Conservation (phyloP, 1,140 invertebrate genomes). For the Drosophila suzukii region DNA sequence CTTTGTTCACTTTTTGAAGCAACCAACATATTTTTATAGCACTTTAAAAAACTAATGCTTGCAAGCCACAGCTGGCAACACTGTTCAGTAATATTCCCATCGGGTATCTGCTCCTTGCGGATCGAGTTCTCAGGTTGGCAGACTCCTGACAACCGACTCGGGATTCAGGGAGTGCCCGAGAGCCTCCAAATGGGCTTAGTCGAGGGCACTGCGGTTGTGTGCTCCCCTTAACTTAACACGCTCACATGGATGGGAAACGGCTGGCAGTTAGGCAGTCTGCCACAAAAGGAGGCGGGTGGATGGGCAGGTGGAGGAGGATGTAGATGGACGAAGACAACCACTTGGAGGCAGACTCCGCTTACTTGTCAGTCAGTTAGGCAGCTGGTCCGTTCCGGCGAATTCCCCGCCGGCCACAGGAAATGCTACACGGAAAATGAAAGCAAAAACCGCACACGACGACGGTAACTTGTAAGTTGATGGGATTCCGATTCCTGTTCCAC, state of each 20-base stretch:
- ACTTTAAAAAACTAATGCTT: background rate
- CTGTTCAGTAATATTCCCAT: constrained; percentile 23
- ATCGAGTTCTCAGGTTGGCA: constrained; percentile 29
- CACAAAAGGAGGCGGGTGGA: constrained; percentile 12
- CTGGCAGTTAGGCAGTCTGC: constrained; percentile 46
- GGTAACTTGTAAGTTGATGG: constrained; percentile 67
- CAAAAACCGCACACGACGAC: constrained; percentile 54
- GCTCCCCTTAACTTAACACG: constrained; percentile 30
- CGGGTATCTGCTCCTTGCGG: constrained; percentile 18
- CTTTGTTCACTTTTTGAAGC: too few species aligned
- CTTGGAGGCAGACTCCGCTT: constrained; percentile 45
- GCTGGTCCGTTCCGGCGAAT: constrained; percentile 58
- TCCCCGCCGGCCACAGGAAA: constrained; percentile 63
- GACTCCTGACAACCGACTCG: constrained; percentile 39
- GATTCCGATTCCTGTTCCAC: constrained; percentile 8
- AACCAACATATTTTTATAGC: too few species aligned
- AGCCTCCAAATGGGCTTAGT: constrained; percentile 40
- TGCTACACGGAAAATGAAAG: constrained; percentile 65
- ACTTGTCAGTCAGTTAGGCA: constrained; percentile 74
- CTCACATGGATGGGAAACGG: constrained; percentile 47
- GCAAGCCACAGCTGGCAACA: background rate
- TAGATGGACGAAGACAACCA: constrained; percentile 18
- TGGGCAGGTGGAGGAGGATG: background rate
- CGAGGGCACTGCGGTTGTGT: constrained; percentile 40
- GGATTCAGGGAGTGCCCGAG: constrained; percentile 25